phyloP scores from a whole-genome alignment of 1,140 invertebrate species.

The Latrodectus geometricus region DNA sequence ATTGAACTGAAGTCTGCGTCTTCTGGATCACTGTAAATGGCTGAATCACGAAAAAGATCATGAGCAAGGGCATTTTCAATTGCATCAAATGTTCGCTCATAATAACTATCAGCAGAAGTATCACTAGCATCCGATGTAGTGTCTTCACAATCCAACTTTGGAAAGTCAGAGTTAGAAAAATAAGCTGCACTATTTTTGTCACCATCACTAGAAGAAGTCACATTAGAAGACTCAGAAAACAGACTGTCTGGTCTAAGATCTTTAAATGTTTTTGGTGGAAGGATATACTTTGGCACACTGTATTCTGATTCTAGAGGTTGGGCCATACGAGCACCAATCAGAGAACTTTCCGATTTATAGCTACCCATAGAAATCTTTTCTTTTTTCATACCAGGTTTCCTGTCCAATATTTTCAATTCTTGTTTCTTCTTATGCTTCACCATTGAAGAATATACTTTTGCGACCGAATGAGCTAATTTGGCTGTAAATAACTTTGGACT shows the following conservation, averaged over 20 bases:
- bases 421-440: conserved; percentile 67
- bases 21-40: conserved; percentile 83
- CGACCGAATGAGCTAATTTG: conserved; percentile 66
- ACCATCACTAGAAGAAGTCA: conserved; percentile 71
- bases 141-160: conserved; percentile 62
- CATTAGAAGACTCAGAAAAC: conserved; percentile 71
- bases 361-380: conserved; percentile 41
- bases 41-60: conserved; percentile 81
- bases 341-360: conserved; percentile 84
- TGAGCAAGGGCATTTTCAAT: conserved; percentile 76
- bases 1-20: conserved; percentile 67
- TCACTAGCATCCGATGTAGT: conserved; percentile 66
- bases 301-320: conserved; percentile 76
- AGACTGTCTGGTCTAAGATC: conserved; percentile 71
- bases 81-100: conserved; percentile 81
- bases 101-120: conserved; percentile 76
- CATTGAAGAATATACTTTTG: conserved; percentile 68
- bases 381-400: conserved; percentile 36
- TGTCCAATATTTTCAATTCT: conserved; percentile 62
- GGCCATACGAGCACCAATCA: conserved; percentile 85
- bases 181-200: conserved; percentile 63
- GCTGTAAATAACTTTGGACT: conserved; percentile 54
- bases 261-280: conserved; percentile 66
- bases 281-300: conserved; percentile 79
- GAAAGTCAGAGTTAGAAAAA: conserved; percentile 61